Evolutionary conservation across 2,113 vertebrate genomes (phyloP).

Genomic region (Nycticebus coucang): DNA sequence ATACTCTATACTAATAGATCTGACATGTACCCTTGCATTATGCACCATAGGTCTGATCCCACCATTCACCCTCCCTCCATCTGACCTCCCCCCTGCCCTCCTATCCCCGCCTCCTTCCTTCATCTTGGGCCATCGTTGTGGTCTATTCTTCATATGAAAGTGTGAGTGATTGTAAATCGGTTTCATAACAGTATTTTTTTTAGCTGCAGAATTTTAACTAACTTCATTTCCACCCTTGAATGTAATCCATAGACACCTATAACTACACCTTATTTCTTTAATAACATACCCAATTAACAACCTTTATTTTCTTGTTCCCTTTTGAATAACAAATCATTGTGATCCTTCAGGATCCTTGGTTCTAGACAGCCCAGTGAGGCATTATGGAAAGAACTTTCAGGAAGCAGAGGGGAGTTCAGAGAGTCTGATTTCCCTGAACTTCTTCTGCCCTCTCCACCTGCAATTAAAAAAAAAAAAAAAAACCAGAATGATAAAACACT

Average conservation of each 20-base stretch:
- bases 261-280: slow-evolving; percentile 7
- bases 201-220: slow-evolving; percentile 70
- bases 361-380: neutral
- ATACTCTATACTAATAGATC: too few relatives aligned
- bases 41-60: too few relatives aligned
- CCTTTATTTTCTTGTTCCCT: neutral
- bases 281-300: neutral
- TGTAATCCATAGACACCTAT: neutral
- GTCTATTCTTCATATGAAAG: too few relatives aligned
- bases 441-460: neutral
- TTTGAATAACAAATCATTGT: neutral
- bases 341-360: neutral
- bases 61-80: too few relatives aligned
- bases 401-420: neutral
- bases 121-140: too few relatives aligned
- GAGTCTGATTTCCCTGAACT: neutral
- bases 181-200: too few relatives aligned
- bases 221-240: neutral
- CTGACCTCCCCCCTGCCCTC: too few relatives aligned
- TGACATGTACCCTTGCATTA: too few relatives aligned
- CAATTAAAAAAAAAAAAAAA: neutral
- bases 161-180: too few relatives aligned
- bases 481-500: neutral
- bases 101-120: too few relatives aligned
- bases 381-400: neutral